These are phyloP conservation scores for Elanoides forficatus DNA, from an alignment of 2,113 vertebrate species.

Conservation along the genomic window DNA sequence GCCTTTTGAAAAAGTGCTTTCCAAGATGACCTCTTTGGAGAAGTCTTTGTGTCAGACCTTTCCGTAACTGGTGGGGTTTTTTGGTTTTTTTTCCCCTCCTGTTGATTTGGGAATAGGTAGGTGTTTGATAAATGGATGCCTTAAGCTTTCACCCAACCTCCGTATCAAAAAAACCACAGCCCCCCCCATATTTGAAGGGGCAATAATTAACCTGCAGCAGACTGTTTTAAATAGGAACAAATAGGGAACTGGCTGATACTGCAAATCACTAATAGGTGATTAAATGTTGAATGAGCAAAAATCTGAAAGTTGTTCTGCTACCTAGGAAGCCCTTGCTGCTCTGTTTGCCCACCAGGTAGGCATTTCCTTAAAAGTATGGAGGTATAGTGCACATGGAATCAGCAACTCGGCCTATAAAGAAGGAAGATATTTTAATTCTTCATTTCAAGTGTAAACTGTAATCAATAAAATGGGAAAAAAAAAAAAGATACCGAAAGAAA, in stretches of 20 bases:
- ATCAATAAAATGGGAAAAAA: neutral
- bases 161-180: accelerated
- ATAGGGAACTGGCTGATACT: neutral
- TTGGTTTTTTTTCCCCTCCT: neutral
- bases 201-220: neutral
- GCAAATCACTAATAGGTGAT: neutral
- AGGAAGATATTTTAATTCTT: neutral
- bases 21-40: neutral
- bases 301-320: neutral
- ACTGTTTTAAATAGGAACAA: neutral
- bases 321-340: neutral
- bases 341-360: neutral
- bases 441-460: neutral
- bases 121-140: neutral
- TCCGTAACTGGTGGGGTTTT: neutral
- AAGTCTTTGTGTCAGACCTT: neutral
- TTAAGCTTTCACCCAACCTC: neutral
- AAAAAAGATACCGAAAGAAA: neutral
- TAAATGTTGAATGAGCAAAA: neutral
- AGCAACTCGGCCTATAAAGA: neutral
- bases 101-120: neutral
- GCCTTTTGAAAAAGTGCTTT: neutral
- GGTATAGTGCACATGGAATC: neutral
- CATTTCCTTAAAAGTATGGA: neutral
- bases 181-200: neutral